Evolutionary conservation across 2,888 invertebrate genomes (phyloP), one percentile per base, ranked within the genome.

Genomic region (Parthenolecanium corni): DNA sequence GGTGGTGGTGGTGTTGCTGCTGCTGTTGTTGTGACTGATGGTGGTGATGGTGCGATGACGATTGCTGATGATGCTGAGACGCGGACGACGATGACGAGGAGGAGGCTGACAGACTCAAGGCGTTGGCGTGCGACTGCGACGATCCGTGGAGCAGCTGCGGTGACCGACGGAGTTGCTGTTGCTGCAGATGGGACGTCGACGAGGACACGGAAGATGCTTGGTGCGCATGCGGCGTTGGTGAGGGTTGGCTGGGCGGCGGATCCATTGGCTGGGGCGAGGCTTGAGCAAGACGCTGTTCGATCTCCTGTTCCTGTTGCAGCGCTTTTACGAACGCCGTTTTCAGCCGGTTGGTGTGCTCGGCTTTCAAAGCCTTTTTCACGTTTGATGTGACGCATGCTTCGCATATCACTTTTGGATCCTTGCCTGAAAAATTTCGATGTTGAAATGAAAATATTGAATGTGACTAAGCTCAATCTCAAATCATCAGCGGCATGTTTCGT

Each of bases 321-420:
- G 97, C 96, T 76, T 97, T 96, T 14, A 95, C 94, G 76, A 98
- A 98, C 40, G 96, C 96, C 56, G 95, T 93, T 79, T 97, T 97
- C 74, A 97, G 81, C 72, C 96, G 85, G 74, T 94, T 94, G 62
- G 96, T 96, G 75, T 98, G 97, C 74, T 98, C 97, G 67, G 92
- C 91, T 77, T 95, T 96, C 66, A 98, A 80, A 62, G 94, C 93
- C 69, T 95, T 91, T 79, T 98, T 98, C 68, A 97, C 96, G 75
- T 97, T 97, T 65, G 89, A 89, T 23, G 93, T 93, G 58, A 97
- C 95, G 76, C 98, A 98, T 69, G 90, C 89, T 76, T 98, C 97
- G 77, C 98, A 98, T 69, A 97, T 93, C 49, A 97, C 89, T 72
- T 90, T 85, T 69, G 85, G 80, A 71, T 83, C 83, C 71, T 81